phyloP scores from a whole-genome alignment of 1,140 invertebrate species.

The Drusus annulatus region DNA sequence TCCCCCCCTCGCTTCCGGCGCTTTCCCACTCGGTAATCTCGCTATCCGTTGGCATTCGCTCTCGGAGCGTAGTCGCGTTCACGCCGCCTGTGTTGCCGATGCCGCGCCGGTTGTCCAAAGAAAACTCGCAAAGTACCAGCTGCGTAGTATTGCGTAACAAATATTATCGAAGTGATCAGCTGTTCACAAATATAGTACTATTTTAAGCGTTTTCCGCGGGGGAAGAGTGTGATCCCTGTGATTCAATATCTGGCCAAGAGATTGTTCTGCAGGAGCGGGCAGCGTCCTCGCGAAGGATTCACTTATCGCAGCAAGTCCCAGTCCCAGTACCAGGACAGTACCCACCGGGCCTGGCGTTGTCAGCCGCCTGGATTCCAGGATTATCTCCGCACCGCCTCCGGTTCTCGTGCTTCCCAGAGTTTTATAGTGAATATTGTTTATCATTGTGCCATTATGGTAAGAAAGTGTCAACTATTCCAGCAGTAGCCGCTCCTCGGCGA shows the following conservation, averaged over 20 bases:
- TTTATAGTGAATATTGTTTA: slow-evolving; percentile 40
- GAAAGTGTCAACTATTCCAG: slow-evolving; percentile 29
- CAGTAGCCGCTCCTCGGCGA: background rate
- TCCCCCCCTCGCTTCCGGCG: slow-evolving; percentile 31
- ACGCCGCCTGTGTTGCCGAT: background rate
- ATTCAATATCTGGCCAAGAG: background rate
- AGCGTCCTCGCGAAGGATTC: too few species aligned
- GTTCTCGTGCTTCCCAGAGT: slow-evolving; percentile 20
- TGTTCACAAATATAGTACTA: slow-evolving; percentile 32
- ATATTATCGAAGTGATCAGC: slow-evolving; percentile 49
- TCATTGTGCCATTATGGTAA: slow-evolving; percentile 45
- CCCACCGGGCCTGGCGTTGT: too few species aligned
- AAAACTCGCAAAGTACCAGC: slow-evolving; percentile 32
- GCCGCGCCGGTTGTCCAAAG: slow-evolving; percentile 16
- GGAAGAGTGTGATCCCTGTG: too few species aligned
- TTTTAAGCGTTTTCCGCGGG: slow-evolving; percentile 2
- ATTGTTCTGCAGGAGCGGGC: background rate
- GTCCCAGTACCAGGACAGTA: too few species aligned
- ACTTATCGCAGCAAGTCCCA: too few species aligned
- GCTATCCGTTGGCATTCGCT: slow-evolving; percentile 39
- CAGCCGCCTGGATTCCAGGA: slow-evolving; percentile 6
- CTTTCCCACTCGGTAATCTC: slow-evolving; percentile 40
- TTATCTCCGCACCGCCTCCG: background rate
- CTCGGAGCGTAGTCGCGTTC: slow-evolving; percentile 39
- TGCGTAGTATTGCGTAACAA: slow-evolving; percentile 44